These are phyloP conservation scores for Nymphalis c-album DNA, from an alignment of 2,888 invertebrate genomes.

Conservation along the genomic window DNA sequence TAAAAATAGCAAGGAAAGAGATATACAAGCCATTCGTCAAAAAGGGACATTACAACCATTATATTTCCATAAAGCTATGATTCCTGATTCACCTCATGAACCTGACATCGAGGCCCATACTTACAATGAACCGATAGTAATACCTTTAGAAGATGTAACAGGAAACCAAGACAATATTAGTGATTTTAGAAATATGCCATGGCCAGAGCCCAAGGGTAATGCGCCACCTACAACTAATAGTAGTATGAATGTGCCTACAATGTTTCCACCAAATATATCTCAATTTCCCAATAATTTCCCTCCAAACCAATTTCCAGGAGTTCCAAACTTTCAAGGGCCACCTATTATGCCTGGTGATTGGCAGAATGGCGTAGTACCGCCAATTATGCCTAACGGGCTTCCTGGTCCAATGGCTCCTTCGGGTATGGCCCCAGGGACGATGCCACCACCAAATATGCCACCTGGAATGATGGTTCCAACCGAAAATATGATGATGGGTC, in stretches of 20 bases:
- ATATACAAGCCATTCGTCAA: constrained; percentile 93
- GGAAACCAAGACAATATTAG: constrained; percentile 90
- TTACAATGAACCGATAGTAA: constrained; percentile 88
- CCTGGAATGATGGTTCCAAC: constrained; percentile 50
- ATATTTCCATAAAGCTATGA: constrained; percentile 90
- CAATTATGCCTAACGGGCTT: constrained; percentile 64
- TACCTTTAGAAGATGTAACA: constrained; percentile 94
- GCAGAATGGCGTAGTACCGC: constrained; percentile 63
- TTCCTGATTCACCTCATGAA: constrained; percentile 93
- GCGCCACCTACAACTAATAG: constrained; percentile 67
- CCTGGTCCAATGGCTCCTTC: constrained; percentile 59
- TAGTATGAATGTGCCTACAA: constrained; percentile 63
- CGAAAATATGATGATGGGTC: constrained; percentile 75
- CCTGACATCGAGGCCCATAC: constrained; percentile 91
- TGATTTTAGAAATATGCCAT: constrained; percentile 88
- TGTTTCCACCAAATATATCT: constrained; percentile 72
- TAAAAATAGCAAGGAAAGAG: constrained; percentile 91
- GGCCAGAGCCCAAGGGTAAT: constrained; percentile 91
- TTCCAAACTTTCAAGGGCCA: constrained; percentile 70
- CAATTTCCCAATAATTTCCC: constrained; percentile 75
- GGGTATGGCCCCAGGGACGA: constrained; percentile 56
- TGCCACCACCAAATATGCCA: constrained; percentile 65
- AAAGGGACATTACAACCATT: constrained; percentile 90
- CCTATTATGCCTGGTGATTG: constrained; percentile 68
- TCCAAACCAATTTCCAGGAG: constrained; percentile 70